phyloP scores from a whole-genome alignment of 1,140 invertebrate genomes.

The Pseudachorutes palmiensis region DNA sequence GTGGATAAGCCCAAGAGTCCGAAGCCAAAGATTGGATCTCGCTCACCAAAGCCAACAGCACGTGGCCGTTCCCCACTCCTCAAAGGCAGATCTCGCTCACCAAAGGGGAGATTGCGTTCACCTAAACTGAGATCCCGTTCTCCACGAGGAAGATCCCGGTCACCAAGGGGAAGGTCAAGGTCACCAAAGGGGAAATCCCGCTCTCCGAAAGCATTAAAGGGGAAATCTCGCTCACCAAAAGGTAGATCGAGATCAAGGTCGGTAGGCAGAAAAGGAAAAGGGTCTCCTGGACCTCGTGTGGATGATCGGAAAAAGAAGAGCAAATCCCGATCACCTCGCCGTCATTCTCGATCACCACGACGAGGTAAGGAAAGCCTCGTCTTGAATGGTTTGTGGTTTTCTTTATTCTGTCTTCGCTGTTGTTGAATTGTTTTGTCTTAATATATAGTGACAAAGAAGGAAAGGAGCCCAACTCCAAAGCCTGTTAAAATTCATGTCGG shows the following conservation, averaged over 20 bases:
- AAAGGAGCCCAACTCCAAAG: constrained; percentile 72
- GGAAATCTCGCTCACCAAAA: constrained; percentile 15
- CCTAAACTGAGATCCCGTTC: constrained; percentile 21
- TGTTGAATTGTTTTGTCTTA: too few species aligned
- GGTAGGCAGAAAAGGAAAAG: constrained; percentile 5
- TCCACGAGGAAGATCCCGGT: constrained; percentile 3
- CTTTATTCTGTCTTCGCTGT: too few species aligned
- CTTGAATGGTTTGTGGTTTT: not conserved
- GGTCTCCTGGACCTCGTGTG: constrained; percentile 7
- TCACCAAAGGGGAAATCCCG: too few species aligned
- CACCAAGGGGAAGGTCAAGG: constrained; percentile 14
- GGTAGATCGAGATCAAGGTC: not conserved
- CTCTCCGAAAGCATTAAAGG: too few species aligned
- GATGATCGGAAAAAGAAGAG: not conserved
- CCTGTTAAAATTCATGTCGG: constrained; percentile 89
- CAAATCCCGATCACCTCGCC: constrained; percentile 17
- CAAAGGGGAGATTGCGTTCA: constrained; percentile 4
- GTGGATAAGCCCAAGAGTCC: constrained; percentile 22
- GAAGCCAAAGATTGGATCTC: constrained; percentile 24
- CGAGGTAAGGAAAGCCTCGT: constrained; percentile 18
- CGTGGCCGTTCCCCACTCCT: constrained; percentile 10
- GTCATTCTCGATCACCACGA: constrained; percentile 17
- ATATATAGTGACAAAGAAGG: constrained; percentile 47
- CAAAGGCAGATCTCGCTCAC: constrained; percentile 9
- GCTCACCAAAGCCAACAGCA: constrained; percentile 15